Percentiles rank a stretch among this genome's conserved stretches.
phyloP scores from a whole-genome alignment of 2,113 vertebrate genomes.

The Promerops cafer region DNA sequence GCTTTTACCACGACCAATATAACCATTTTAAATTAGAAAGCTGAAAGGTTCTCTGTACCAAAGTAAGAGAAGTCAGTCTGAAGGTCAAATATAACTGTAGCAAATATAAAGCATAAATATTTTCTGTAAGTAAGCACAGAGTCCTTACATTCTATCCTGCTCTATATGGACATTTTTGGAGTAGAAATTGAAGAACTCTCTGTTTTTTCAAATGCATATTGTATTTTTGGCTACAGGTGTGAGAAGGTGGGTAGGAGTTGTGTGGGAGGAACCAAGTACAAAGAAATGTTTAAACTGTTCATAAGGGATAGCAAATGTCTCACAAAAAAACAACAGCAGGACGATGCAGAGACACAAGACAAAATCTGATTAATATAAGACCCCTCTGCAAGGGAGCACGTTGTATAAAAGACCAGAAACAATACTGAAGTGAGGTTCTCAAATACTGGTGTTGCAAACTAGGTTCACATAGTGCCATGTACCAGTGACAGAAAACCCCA shows the following conservation, averaged over 20 bases:
- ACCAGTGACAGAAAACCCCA: neutral
- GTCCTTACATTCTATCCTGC: neutral
- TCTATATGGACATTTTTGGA: neutral
- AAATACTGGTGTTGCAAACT: neutral
- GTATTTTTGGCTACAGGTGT: neutral
- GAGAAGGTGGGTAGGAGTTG: neutral
- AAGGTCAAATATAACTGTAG: neutral
- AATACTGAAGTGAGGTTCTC: neutral
- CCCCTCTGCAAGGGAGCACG: neutral
- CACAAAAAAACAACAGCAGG: neutral
- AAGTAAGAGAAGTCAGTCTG: neutral
- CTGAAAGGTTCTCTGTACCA: neutral
- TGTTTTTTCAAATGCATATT: neutral
- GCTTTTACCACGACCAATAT: neutral
- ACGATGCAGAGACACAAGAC: neutral
- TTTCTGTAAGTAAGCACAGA: neutral
- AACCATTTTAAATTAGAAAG: neutral
- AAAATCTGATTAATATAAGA: neutral
- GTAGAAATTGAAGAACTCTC: neutral
- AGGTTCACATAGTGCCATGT: neutral
- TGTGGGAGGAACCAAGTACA: conserved; percentile 7
- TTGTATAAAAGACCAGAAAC: neutral
- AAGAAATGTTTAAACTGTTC: neutral
- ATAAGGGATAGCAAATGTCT: neutral
- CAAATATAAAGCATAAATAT: neutral